phyloP scores from a whole-genome alignment of 2,888 invertebrate species.

The Magallana nippona region DNA sequence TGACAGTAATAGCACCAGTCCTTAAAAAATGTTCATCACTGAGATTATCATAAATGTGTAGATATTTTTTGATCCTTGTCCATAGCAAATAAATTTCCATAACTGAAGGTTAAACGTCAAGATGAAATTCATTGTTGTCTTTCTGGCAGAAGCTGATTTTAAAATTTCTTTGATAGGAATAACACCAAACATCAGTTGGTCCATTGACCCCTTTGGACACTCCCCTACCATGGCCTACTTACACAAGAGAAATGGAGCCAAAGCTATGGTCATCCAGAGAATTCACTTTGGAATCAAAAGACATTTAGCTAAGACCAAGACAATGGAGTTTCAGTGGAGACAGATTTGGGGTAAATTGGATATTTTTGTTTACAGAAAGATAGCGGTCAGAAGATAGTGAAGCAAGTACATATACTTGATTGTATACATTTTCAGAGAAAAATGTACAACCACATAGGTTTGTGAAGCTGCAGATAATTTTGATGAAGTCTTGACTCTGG shows the following conservation, averaged over 20 bases:
- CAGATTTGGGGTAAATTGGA: slow-evolving; percentile 89
- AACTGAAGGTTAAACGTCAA: no score
- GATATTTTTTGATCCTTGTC: no score
- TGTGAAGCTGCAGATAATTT: no score
- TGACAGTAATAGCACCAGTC: no score
- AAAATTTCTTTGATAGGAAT: slow-evolving; percentile 60
- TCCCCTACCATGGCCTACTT: slow-evolving; percentile 96
- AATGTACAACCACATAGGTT: no score
- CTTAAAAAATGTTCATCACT: no score
- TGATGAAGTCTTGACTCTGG: no score
- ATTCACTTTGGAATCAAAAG: slow-evolving; percentile 98
- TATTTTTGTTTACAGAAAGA: not conserved
- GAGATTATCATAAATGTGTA: no score
- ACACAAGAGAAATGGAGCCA: slow-evolving; percentile 89
- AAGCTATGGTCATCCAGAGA: slow-evolving; percentile 89
- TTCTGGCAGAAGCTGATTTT: not conserved
- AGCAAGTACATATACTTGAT: no score
- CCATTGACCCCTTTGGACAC: slow-evolving; percentile 98
- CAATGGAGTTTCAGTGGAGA: slow-evolving; percentile 95
- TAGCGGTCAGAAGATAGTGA: no score
- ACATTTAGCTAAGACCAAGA: slow-evolving; percentile 88
- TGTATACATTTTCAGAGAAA: no score
- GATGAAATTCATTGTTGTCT: not conserved
- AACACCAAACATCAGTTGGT: slow-evolving; percentile 84
- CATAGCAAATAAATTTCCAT: no score